Conservation (phyloP, 37 sponge, comb jelly and placozoan genomes). For the Bolinopsis microptera region DNA sequence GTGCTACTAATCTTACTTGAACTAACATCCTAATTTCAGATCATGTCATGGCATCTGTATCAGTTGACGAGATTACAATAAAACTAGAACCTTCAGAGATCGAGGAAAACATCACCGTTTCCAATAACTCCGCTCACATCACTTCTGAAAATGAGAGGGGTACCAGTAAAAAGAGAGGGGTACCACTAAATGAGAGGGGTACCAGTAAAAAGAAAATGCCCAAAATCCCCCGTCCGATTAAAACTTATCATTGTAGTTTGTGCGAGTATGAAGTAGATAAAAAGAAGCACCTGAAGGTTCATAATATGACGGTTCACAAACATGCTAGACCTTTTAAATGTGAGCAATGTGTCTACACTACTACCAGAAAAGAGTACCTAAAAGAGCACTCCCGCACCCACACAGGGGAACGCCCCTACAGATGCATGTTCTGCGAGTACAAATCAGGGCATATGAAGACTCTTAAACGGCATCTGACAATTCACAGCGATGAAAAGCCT, state of each 20-base stretch:
- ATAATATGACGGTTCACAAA: neutral
- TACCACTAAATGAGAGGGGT: no score
- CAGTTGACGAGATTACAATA: no score
- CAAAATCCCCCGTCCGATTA: no score
- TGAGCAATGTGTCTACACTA: neutral
- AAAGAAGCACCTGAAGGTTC: neutral
- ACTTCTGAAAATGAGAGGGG: neutral
- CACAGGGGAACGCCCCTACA: neutral
- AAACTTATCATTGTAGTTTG: neutral
- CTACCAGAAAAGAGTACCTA: neutral
- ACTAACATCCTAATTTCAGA: no score
- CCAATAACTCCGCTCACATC: no score
- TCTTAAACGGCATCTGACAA: neutral
- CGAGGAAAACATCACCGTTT: no score
- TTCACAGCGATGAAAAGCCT: neutral
- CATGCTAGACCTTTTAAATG: neutral
- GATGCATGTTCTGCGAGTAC: neutral
- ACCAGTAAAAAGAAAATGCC: no score
- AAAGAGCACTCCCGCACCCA: neutral
- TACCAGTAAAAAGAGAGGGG: neutral
- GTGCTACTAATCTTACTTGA: no score
- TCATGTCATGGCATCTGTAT: no score
- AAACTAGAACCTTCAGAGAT: no score
- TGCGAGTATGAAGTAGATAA: neutral
- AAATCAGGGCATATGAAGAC: neutral